Percentiles rank a stretch among this genome's conserved stretches.
These are phyloP conservation scores for Selenia dentaria DNA, from an alignment of 2,888 invertebrate species.

Conservation along the genomic window DNA sequence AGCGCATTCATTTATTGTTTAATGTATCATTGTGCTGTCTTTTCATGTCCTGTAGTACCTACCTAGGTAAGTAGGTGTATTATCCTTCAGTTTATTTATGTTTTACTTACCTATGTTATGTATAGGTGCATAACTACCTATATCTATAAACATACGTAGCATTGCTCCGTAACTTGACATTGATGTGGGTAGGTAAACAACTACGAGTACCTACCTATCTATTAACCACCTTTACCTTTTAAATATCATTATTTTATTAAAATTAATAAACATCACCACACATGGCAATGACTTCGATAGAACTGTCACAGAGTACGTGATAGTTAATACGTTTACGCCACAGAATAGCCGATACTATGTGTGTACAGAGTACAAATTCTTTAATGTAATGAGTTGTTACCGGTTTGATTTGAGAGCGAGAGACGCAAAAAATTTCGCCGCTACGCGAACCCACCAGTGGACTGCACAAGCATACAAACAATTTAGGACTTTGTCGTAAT, in stretches of 20 bases:
- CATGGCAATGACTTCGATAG: constrained; percentile 31
- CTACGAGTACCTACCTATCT: constrained; percentile 5
- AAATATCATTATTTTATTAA: constrained; percentile 18
- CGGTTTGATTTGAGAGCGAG: constrained; percentile 74
- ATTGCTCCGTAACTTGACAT: constrained; percentile 17
- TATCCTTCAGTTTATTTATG: constrained; percentile 4
- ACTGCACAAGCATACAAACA: constrained; percentile 25
- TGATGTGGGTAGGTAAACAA: constrained; percentile 17
- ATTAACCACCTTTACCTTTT: constrained; percentile 14
- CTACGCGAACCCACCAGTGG: constrained; percentile 52
- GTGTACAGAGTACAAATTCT: constrained; percentile 33
- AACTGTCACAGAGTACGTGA: constrained; percentile 14
- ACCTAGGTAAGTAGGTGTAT: no score
- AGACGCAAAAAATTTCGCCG: constrained; percentile 78
- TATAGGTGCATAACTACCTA: constrained; percentile 1
- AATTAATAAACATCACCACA: constrained; percentile 24
- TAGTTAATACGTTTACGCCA: neutral
- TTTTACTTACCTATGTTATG: neutral
- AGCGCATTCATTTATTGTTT: neutral
- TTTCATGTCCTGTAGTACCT: constrained; percentile 1
- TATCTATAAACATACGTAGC: neutral
- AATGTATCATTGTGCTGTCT: constrained; percentile 2
- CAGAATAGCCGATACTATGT: constrained; percentile 6
- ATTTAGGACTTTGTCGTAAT: constrained; percentile 26
- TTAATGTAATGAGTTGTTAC: constrained; percentile 62